phyloP scores from a whole-genome alignment of 1,140 invertebrate species.

The Coptotermes formosanus region DNA sequence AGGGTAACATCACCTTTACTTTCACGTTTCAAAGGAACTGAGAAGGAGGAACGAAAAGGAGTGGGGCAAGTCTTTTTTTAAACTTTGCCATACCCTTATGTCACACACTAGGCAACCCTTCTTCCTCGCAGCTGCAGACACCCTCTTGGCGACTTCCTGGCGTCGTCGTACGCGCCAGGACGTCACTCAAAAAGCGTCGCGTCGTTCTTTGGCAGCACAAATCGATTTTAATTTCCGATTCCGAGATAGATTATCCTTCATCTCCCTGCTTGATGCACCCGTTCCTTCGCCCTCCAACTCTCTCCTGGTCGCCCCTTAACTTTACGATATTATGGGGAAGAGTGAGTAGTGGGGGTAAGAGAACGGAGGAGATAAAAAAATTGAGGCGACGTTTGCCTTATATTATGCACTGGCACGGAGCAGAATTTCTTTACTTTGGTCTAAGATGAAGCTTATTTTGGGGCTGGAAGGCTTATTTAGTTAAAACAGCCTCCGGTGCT shows the following conservation, averaged over 20 bases:
- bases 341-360: background rate
- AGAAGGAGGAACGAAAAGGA: background rate
- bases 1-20: background rate
- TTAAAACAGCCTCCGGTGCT: background rate
- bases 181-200: constrained; percentile 22
- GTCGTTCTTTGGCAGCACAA: constrained; percentile 25
- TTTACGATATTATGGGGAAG: constrained; percentile 5
- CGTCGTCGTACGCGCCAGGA: constrained; percentile 11
- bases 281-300: background rate
- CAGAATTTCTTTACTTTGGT: constrained; percentile 9
- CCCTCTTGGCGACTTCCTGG: constrained; percentile 21
- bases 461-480: background rate
- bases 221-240: constrained; percentile 30
- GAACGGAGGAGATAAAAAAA: constrained; percentile 20
- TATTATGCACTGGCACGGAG: constrained; percentile 23
- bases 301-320: constrained; percentile 4
- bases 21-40: background rate
- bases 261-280: constrained; percentile 2
- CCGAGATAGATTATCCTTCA: constrained; percentile 8
- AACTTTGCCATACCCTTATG: constrained; percentile 11
- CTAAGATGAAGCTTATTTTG: background rate
- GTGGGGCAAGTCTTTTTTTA: background rate
- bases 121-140: constrained; percentile 2
- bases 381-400: constrained; percentile 9
- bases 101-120: constrained; percentile 10